A percentile compares a stretch with the other conserved stretches of the same genome.
Conservation (phyloP, 2,113 vertebrate genomes). For the Ornithorhynchus anatinus region DNA sequence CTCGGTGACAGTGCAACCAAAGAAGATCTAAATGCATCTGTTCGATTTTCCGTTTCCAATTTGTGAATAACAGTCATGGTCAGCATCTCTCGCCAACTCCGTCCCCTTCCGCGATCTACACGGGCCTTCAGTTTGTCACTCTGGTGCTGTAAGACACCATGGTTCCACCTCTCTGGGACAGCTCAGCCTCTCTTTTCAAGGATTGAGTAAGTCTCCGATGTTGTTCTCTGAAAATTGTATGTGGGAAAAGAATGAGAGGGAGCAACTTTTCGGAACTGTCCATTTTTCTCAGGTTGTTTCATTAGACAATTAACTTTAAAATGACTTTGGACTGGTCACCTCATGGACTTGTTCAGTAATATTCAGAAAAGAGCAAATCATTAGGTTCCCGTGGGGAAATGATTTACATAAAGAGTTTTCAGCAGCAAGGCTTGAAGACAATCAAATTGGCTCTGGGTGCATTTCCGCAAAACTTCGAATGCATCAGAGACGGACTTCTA, state of each 20-base stretch:
- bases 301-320: slow-evolving; percentile 32
- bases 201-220: slow-evolving; percentile 27
- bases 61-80: slow-evolving; percentile 40
- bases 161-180: slow-evolving; percentile 40
- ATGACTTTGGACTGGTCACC: slow-evolving; percentile 22
- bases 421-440: slow-evolving; percentile 31
- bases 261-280: neutral
- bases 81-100: neutral
- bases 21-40: slow-evolving; percentile 20
- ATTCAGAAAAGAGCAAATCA: slow-evolving; percentile 47
- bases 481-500: slow-evolving; percentile 16
- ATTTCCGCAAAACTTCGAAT: slow-evolving; percentile 9
- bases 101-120: slow-evolving; percentile 22
- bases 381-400: slow-evolving; percentile 39
- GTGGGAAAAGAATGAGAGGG: neutral
- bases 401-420: slow-evolving; percentile 46
- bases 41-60: slow-evolving; percentile 32
- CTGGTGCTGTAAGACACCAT: slow-evolving; percentile 15
- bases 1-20: slow-evolving; percentile 10
- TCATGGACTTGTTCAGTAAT: slow-evolving; percentile 34
- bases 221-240: slow-evolving; percentile 5
- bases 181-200: slow-evolving; percentile 34
- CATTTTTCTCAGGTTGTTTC: neutral
- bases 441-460: slow-evolving; percentile 24
- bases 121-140: slow-evolving; percentile 5